Evolutionary conservation across 2,113 vertebrate species (phyloP).

Genomic region (Thermophis baileyi): DNA sequence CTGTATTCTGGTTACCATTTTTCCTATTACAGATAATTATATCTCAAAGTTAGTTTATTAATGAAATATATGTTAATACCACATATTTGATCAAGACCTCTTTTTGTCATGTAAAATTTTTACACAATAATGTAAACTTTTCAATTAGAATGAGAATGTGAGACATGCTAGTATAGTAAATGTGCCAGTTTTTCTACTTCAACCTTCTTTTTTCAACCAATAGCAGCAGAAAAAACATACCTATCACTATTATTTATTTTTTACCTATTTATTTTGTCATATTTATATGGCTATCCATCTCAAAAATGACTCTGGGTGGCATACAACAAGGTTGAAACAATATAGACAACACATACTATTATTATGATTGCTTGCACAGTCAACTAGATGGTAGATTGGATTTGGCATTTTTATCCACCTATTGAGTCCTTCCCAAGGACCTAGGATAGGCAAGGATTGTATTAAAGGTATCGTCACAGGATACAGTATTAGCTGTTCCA

Average conservation of each 20-base stretch:
- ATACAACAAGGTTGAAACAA: too few species aligned
- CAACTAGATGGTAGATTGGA: too few species aligned
- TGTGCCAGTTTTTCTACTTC: background rate
- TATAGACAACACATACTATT: too few species aligned
- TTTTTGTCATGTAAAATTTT: background rate
- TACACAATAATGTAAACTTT: background rate
- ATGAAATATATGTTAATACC: background rate
- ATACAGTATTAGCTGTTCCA: too few species aligned
- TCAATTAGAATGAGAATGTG: background rate
- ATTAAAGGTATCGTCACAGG: too few species aligned
- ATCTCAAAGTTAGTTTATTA: background rate
- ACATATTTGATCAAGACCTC: background rate
- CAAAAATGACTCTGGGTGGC: too few species aligned
- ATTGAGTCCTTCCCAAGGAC: too few species aligned
- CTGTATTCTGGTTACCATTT: background rate
- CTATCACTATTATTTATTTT: background rate
- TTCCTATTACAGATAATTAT: background rate
- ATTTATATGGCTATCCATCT: too few species aligned
- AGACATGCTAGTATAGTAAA: background rate
- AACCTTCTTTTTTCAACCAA: background rate
- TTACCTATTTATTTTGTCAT: too few species aligned
- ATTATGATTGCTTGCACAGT: too few species aligned
- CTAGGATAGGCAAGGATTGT: too few species aligned
- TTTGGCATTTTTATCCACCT: too few species aligned
- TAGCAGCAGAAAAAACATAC: slow-evolving; percentile 3